Percentiles rank a stretch among this genome's conserved stretches.
These are phyloP conservation scores for Pseudoatta argentina DNA, from an alignment of 1,140 invertebrate genomes.

Conservation along the genomic window DNA sequence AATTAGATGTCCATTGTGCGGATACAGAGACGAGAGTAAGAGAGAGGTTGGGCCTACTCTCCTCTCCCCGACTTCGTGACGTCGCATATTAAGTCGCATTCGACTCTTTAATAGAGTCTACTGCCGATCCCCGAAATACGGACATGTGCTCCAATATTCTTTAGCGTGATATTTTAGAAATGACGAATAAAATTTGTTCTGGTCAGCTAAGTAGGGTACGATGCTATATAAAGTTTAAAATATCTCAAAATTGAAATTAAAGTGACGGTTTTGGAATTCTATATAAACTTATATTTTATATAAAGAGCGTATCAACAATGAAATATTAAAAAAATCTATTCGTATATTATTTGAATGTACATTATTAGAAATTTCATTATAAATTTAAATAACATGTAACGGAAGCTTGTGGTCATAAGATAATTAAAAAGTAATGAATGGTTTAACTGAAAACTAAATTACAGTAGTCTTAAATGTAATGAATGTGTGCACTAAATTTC, in stretches of 20 bases:
- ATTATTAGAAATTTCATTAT: not conserved
- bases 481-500: too few relatives aligned
- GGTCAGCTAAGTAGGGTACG: not conserved
- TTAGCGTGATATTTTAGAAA: conserved; percentile 34
- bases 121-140: conserved; percentile 67
- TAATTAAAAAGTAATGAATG: too few relatives aligned
- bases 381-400: too few relatives aligned
- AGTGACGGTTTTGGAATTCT: not conserved
- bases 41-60: conserved; percentile 58
- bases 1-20: conserved; percentile 84
- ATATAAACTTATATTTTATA: not conserved
- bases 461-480: too few relatives aligned
- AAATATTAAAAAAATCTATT: conserved; percentile 9
- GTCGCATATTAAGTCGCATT: conserved; percentile 84
- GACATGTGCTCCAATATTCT: conserved; percentile 57
- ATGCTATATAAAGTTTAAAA: not conserved
- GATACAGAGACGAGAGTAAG: conserved; percentile 59
- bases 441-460: too few relatives aligned
- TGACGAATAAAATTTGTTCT: not conserved
- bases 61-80: conserved; percentile 78
- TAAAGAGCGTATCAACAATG: not conserved
- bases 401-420: too few relatives aligned
- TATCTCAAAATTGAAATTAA: not conserved
- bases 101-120: conserved; percentile 81
- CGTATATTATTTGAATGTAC: not conserved